Evolutionary conservation across 2,888 invertebrate species (phyloP), one percentile per base, ranked within the genome.

Genomic region (Eubasilissa splendida): DNA sequence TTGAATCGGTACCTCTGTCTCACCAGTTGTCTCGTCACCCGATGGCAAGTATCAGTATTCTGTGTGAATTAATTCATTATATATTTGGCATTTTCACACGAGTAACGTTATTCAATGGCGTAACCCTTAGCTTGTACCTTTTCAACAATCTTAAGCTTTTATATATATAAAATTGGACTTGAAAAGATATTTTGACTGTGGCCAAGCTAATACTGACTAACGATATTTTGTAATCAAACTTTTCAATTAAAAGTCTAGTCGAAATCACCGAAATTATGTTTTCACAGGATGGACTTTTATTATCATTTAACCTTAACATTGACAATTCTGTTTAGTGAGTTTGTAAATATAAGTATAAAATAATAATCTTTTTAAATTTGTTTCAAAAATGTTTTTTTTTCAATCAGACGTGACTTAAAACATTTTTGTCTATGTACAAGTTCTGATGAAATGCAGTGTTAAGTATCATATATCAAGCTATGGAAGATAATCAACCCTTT

Each of bases 261-360:
- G 56, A 73, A 58, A 73, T 73, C 71, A 73, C 71, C 56, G 71
- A 73, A 73, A 42, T 22, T 42, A 42, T 33, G 71, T 73, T 73
- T 73, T 31, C 58, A 56, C 71, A 73, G 71, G 71, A 73, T 73
- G 71, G 71, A 73, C 56, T 73, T 31, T 50, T 58, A 56, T 73
- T 73, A 73, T 73, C 71, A 73, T 22, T 73, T 56, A 73, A 73
- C 71, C 71, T 73, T 56, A 73, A 73, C 71, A 73, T 73, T 73
- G 54, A 73, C 54, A 56, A 73, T 31, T 33, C 58, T 73, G 71
- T 73, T 73, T 73, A 73, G 71, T 58, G 71, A 54, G 58, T 73
- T 73, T 73, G 71, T 73, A 73, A 73, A 73, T 58, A 73, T 31
- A 56, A 58, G 42, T 73, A 73, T 31, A 73, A 73, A 73, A 73